Evolutionary conservation across 2,797 vertebrate genomes (phyloP), one percentile per base, ranked within the genome.

Genomic region (Anas georgica): DNA sequence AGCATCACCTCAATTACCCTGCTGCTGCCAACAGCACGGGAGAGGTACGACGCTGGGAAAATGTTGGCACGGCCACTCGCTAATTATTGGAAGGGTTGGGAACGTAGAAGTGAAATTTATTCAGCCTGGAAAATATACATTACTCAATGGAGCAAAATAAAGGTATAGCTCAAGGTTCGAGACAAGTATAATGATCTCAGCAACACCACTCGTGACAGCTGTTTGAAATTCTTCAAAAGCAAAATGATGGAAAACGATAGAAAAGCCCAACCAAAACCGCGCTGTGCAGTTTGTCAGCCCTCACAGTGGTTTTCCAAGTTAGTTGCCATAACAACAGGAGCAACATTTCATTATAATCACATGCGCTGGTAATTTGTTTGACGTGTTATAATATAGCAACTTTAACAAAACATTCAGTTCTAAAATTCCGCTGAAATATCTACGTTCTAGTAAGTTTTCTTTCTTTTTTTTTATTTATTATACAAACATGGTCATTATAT

Each of bases 291-390:
- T 73, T 96, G 66, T 90, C 87, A 94, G 35, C 55, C 64, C 41
- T 80, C 54, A 46, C 52, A 80, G 86, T 69, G 78, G 74, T 78
- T 93, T 94, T 29, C 45, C 50, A 91, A 95, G 90, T 93, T 84
- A 90, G 95, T 95, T 97, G 83, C 93, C 90, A 93, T 95, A 95
- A 88, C 94, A 93, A 96, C 94, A 92, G 78, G 59, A 86, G 72
- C 70, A 96, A 94, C 33, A 39, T 78, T 93, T 97, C 87, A 96
- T 95, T 96, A 92, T 77, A 90, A 93, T 91, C 59, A 66, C 76
- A 82, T n/a, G 82, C 81, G 52, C 66, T 5, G 1, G 37, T 86
- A 92, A 89, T 93, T 93, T 82, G 75, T 89, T 58, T 50, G 77
- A 88, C 68, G 76, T 64, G 68, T 72, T 82, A 93, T 93, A 93